These are phyloP conservation scores for Beroe ovata DNA, from an alignment of 37 sponge, comb jelly and placozoan genomes.

Conservation along the genomic window DNA sequence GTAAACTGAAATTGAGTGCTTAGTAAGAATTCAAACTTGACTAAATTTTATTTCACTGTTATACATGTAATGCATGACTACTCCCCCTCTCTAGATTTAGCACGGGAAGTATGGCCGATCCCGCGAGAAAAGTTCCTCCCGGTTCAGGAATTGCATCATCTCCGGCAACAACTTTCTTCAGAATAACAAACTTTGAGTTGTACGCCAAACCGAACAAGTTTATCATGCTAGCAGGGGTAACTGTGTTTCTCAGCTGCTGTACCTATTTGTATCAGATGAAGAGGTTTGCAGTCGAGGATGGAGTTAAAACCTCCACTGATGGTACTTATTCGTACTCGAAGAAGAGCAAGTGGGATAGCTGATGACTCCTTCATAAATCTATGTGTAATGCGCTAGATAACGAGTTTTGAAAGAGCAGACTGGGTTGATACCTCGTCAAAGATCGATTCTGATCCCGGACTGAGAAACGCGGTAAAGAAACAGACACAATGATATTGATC, in stretches of 20 bases:
- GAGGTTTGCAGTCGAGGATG: not conserved
- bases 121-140: constrained; percentile 3
- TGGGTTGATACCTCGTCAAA: no score
- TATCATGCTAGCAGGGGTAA: constrained; percentile 20
- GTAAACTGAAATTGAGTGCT: no score
- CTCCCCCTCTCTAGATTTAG: no score
- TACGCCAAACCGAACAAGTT: constrained; percentile 63
- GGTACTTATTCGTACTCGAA: constrained; percentile 7
- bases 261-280: constrained; percentile 44
- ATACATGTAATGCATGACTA: no score
- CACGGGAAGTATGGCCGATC: not conserved
- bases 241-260: constrained; percentile 24
- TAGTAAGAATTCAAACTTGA: no score
- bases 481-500: no score
- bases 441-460: no score
- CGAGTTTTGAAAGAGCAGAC: no score
- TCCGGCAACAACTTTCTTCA: constrained; percentile 24
- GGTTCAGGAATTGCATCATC: constrained; percentile 44
- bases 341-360: constrained; percentile 39
- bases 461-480: no score
- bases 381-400: no score
- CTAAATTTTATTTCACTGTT: no score
- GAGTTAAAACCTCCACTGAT: constrained; percentile 23
- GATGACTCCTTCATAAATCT: not conserved
- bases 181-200: constrained; percentile 51